Evolutionary conservation across 1,140 invertebrate species (phyloP).

Genomic region (Trichonephila inaurata): DNA sequence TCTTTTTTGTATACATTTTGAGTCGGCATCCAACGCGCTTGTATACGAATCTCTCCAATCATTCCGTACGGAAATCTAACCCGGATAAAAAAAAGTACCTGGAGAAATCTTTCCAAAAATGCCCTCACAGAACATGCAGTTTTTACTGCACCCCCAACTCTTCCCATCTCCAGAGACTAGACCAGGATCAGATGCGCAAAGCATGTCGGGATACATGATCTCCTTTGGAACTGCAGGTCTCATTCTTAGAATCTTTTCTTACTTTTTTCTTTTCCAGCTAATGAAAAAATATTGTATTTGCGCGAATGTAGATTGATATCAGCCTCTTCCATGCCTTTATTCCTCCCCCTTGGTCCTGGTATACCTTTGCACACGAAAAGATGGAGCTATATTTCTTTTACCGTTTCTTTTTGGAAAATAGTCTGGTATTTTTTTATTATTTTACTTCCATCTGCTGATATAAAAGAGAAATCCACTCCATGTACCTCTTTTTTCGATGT

Average conservation of each 20-base stretch:
- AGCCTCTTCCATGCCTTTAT: background rate
- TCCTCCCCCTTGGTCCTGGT: background rate
- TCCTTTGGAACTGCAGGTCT: background rate
- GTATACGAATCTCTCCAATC: background rate
- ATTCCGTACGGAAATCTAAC: background rate
- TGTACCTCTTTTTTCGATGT: background rate
- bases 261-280: constrained; percentile 18
- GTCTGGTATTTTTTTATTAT: background rate
- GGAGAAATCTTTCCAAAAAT: background rate
- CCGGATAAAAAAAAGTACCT: background rate
- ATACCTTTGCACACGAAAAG: background rate
- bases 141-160: constrained; percentile 21
- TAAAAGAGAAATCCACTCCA: background rate
- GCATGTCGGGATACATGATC: constrained; percentile 47
- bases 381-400: background rate
- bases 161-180: background rate
- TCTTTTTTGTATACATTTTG: background rate
- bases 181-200: constrained; percentile 24
- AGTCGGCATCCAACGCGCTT: background rate
- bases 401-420: background rate
- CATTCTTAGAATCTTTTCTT: constrained; percentile 11
- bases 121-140: background rate
- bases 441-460: background rate
- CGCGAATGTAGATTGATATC: constrained; percentile 56
- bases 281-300: constrained; percentile 73